Base-by-base conservation (phyloP, 2,113 vertebrate genomes). In the Acrocephalus arundinaceus region DNA sequence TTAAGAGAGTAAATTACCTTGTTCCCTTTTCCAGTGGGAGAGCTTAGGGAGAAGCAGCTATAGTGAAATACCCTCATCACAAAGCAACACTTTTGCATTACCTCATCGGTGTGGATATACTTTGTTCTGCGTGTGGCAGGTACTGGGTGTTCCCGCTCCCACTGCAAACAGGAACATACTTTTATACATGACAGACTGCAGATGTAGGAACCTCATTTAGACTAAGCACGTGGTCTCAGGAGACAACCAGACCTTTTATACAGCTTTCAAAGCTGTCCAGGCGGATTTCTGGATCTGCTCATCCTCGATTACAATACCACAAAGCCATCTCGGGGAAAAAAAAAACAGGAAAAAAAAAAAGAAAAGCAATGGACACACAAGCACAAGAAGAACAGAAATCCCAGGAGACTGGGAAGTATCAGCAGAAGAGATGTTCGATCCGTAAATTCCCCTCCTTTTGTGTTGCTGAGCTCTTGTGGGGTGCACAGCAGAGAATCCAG, bases 211-310 rank as follows among this genome's bases (percentile, higher is more conserved):
- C 90, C 70, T 79, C 88, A 96, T 92, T 96, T 87, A 97, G 93
- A 85, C 41, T 49, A 51, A 92, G 85, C 88, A 96, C 67, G 28
- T 90, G 93, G 66, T 78, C 88, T 87, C 2, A 0, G 45, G 76
- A 95, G 88, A 96, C 94, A 96, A 94, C 91, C 66, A 90, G 93
- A 94, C 73, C 88, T 95, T 96, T 97, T 55, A 82, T 81, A 82
- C 9, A 15, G 83, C 76, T 93, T 92, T 94, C 93, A 93, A 86
- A 96, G 92, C 88, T 82, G 93, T 87, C 89, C 93, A 81, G 85
- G 87, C 43, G 0, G 81, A 91, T 91, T 87, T 94, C 93, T 97
- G 91, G 89, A 95, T 93, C 77, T 3, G 5, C 87, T 95, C 89
- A 95, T 92, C 90, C 93, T 90, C 35, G 6, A 90, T 91, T 88